phyloP scores from a whole-genome alignment of 2,888 invertebrate genomes.

The Oegoconia quadripuncta region DNA sequence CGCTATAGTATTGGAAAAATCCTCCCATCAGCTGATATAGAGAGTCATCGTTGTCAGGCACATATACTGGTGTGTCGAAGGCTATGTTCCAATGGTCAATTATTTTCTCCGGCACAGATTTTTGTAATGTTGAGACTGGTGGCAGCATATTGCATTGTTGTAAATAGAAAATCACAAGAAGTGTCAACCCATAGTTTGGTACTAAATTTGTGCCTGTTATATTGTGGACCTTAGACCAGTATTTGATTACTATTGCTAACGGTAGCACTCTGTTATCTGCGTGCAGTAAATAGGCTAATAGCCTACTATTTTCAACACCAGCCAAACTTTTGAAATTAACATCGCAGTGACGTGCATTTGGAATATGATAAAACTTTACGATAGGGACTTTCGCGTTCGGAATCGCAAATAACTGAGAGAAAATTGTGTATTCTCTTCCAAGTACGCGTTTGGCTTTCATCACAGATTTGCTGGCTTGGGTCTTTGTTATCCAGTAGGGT shows the following conservation, averaged over 20 bases:
- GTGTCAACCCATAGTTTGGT: slow-evolving; percentile 81
- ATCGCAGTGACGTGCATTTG: slow-evolving; percentile 82
- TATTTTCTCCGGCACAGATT: slow-evolving; percentile 24
- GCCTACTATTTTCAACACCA: slow-evolving; percentile 83
- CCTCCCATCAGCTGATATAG: slow-evolving; percentile 35
- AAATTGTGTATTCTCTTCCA: slow-evolving; percentile 44
- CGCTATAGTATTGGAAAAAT: slow-evolving; percentile 37
- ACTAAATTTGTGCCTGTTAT: slow-evolving; percentile 63
- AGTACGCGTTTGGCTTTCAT: slow-evolving; percentile 54
- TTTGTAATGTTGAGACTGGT: slow-evolving; percentile 62
- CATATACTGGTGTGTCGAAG: slow-evolving; percentile 41
- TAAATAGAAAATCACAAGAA: slow-evolving; percentile 82
- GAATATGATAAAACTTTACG: slow-evolving; percentile 82
- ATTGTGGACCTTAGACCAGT: slow-evolving; percentile 81
- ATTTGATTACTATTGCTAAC: slow-evolving; percentile 81
- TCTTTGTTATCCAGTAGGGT: slow-evolving; percentile 27
- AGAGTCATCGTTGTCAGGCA: slow-evolving; percentile 15
- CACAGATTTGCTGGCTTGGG: slow-evolving; percentile 21
- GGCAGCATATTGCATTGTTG: slow-evolving; percentile 80
- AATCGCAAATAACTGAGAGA: slow-evolving; percentile 79
- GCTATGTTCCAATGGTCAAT: slow-evolving; percentile 77
- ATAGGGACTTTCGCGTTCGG: slow-evolving; percentile 86
- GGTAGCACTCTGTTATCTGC: slow-evolving; percentile 75
- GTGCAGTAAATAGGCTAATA: slow-evolving; percentile 76
- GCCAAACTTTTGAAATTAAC: slow-evolving; percentile 83